A percentile compares a stretch with the other conserved stretches of the same genome.
Evolutionary conservation across 2,797 vertebrate genomes (phyloP).

Genomic region (Heliangelus exortis): DNA sequence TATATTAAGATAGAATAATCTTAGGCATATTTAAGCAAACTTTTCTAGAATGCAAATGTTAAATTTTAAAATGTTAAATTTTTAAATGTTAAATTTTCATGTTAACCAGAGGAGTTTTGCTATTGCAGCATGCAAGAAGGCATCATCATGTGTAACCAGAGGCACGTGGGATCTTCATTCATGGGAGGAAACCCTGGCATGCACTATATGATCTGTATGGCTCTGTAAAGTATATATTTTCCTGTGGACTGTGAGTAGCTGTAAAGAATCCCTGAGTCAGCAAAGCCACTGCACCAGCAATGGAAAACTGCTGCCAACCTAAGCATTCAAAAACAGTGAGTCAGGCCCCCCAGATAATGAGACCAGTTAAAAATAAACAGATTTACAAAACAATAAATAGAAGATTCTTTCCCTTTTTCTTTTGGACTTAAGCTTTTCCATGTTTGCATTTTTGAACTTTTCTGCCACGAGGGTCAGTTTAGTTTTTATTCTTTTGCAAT

Average conservation of each 20-base stretch:
- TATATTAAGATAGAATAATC: background rate
- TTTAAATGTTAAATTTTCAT: no score
- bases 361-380: conserved; percentile 20
- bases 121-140: background rate
- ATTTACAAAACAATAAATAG: conserved; percentile 42
- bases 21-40: background rate
- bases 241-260: background rate
- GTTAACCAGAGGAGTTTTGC: background rate
- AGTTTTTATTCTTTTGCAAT: background rate
- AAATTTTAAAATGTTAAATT: no score
- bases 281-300: conserved; percentile 13
- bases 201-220: background rate
- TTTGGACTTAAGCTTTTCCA: background rate
- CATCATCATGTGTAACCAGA: background rate
- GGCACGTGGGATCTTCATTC: conserved; percentile 21
- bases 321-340: conserved; percentile 35
- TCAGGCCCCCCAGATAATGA: conserved; percentile 14
- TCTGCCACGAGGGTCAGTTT: background rate
- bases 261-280: conserved; percentile 47
- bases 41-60: background rate
- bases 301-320: background rate
- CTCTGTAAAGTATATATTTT: conserved; percentile 22
- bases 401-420: background rate
- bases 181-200: background rate
- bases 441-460: background rate